Base-by-base conservation (phyloP, 2,888 invertebrate genomes). In the Volucella bombylans region DNA sequence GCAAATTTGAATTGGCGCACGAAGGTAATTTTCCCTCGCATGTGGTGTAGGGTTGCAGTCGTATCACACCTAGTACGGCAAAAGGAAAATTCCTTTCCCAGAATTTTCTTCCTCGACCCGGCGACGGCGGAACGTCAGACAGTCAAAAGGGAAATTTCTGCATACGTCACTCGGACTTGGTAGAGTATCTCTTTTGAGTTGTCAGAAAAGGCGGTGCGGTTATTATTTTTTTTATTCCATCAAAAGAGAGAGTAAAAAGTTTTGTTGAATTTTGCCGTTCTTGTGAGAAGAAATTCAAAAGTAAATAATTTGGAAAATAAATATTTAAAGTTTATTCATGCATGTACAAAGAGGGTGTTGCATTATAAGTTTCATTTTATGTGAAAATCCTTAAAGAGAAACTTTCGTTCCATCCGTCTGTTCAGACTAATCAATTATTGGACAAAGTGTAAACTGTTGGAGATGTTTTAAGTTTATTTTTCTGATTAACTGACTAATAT, bases 121-220 rank as follows among this genome's bases (percentile, higher is more conserved):
- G 14, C 15, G 52, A n/a, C 38, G 31, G 31, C 6, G 12, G 43
- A 79, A 57, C 45, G 23, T 65, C 61, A 76, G 64, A 65, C 52
- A 73, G 15, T 23, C 55, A 10, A 67, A 67, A 67, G 81, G 85
- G 62, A 68, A 81, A 76, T 62, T 76, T 59, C 12, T 14, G 31
- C 50, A 73, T 74, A 83, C 83, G 79, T 83, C 80, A 74, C 59
- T 80, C 54, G 54, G 54, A 38, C 59, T 80, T 47, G 54, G 54
- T 38, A 54, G 57, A 74, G 43, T 62, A 43, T 57, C 31, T 54
- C 54, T 69, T 18, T 18, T 14, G 1, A 12, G 31, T 62, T 45
- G 67, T 85, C 83, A 85, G 71, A 85, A 83, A 81, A 85, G 67
- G 76, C 81, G 85, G 85, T 52, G 55, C 81, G 85, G 31, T 31